Evolutionary conservation across 2,888 invertebrate genomes (phyloP).

Genomic region (Synanthedon vespiformis): DNA sequence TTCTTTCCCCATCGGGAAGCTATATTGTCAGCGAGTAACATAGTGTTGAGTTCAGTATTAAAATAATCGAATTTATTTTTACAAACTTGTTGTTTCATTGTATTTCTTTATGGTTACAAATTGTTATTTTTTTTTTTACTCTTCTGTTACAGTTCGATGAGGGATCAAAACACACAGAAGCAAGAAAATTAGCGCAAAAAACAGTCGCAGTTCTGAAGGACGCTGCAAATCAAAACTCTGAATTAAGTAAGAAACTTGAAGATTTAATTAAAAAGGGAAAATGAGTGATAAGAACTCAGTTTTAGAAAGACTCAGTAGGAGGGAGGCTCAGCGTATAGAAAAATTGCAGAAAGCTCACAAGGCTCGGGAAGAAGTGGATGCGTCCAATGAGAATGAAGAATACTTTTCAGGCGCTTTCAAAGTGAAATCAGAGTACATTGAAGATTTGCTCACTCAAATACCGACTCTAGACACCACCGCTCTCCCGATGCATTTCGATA

Average conservation of each 20-base stretch:
- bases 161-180: constrained; percentile 42
- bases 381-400: constrained; percentile 76
- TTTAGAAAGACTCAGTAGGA: constrained; percentile 59
- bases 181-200: constrained; percentile 32
- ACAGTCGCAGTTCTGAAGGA: constrained; percentile 52
- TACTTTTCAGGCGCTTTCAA: constrained; percentile 79
- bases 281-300: constrained; percentile 56
- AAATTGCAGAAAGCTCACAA: constrained; percentile 75
- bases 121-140: too few relatives aligned
- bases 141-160: constrained; percentile 41
- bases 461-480: constrained; percentile 60
- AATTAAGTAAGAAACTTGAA: constrained; percentile 55
- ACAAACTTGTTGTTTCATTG: too few relatives aligned
- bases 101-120: too few relatives aligned
- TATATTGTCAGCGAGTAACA: too few relatives aligned
- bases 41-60: too few relatives aligned
- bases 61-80: too few relatives aligned
- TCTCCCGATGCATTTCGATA: constrained; percentile 74
- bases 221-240: constrained; percentile 54
- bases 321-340: constrained; percentile 75
- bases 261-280: constrained; percentile 55
- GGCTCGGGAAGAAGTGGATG: constrained; percentile 71
- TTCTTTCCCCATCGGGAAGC: too few relatives aligned
- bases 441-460: constrained; percentile 68
- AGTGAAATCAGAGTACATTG: constrained; percentile 74